phyloP scores from a whole-genome alignment of 2,888 invertebrate species.

The Pristionchus maxplancki region DNA sequence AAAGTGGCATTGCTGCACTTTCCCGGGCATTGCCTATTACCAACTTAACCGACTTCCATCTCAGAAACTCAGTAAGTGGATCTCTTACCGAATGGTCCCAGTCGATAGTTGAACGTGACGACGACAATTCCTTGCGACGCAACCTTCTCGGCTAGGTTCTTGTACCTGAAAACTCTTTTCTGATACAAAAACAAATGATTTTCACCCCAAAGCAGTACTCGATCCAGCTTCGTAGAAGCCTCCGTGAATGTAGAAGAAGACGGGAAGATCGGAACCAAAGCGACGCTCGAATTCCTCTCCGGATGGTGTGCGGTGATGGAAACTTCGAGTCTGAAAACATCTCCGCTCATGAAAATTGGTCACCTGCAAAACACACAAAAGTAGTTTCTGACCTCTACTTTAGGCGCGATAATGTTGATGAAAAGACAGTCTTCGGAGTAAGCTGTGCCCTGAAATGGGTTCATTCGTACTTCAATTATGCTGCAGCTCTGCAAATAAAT shows the following conservation, averaged over 20 bases:
- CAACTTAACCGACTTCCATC: too few relatives aligned
- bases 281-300: neutral
- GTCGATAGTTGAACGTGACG: slow-evolving; percentile 65
- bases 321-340: neutral
- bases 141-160: slow-evolving; percentile 61
- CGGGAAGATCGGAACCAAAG: slow-evolving; percentile 58
- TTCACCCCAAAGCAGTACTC: neutral
- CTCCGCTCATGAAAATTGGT: neutral
- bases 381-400: neutral
- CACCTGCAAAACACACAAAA: neutral
- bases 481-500: neutral
- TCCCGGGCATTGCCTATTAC: too few relatives aligned
- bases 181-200: neutral
- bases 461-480: slow-evolving; percentile 52
- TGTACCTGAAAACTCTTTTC: slow-evolving; percentile 53
- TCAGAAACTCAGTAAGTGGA: neutral
- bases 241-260: slow-evolving; percentile 66
- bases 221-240: slow-evolving; percentile 65
- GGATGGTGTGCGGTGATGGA: neutral
- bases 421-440: slow-evolving; percentile 69
- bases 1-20: too few relatives aligned
- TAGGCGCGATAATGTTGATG: slow-evolving; percentile 66
- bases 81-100: slow-evolving; percentile 62
- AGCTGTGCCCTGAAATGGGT: slow-evolving; percentile 52
- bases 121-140: slow-evolving; percentile 65